Evolutionary conservation across 1,140 invertebrate species (phyloP), one percentile per base, ranked within the genome.

Genomic region (Agrypnia vestita): DNA sequence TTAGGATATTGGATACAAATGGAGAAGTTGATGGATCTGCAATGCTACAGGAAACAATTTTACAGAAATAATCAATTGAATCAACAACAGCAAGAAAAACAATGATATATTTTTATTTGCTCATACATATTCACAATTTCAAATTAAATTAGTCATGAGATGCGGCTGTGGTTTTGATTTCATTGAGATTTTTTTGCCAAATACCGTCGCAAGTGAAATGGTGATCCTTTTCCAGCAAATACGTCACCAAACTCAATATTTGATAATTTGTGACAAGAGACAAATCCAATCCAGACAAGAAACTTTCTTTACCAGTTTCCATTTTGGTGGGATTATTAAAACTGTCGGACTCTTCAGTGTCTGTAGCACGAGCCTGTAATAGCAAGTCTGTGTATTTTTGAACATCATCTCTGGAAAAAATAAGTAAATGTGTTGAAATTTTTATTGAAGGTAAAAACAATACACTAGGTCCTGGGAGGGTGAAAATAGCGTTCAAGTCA

Each of bases 131-230:
- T 15, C 10, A 11, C 19, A 61, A 61, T n/a, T 10, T 10, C 17
- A 19, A 6, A 61, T 15, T 61, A 35, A 19, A 61, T 4, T n/a
- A n/a, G 4, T 61, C 10, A 6, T 61, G 10, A 61, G 10, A 19
- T 61, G 17, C 56, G 4, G 3, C 56, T 61, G 15, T 11, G 12
- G 56, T 19, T 61, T 61, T n/a, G n/a, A 17, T 19, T 0, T 61
- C 56, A 21, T 10, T 21, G 0, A 73, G 4, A 3, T 78, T 19
- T 55, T 81, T 76, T 35, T 71, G 80, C 86, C 86, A 87, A 43
- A 87, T 84, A 17, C 86, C 86, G 79, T 86, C 84, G 19, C 86
- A 86, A 44, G 84, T 84, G 77, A 87, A 87, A 82, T 85, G 82
- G 79, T 86, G 84, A 78, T 85, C 83, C 76, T 84, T 86, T 80